phyloP scores from a whole-genome alignment of 2,888 invertebrate genomes.

The Oligia fasciuncula region DNA sequence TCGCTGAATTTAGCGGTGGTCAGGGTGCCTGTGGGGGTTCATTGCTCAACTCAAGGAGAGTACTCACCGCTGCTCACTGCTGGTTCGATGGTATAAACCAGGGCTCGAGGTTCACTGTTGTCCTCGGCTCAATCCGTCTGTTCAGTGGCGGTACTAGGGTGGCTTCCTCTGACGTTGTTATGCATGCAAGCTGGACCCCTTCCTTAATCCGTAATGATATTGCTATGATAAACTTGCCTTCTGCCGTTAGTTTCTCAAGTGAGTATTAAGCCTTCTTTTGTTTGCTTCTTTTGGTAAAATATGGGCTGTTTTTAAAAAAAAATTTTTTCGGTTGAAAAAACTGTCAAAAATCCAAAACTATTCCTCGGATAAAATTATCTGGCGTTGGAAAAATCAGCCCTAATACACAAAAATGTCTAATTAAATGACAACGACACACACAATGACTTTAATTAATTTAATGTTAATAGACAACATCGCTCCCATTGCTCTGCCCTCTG shows the following conservation, averaged over 20 bases:
- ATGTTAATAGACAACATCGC: constrained; percentile 62
- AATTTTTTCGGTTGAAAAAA: no score
- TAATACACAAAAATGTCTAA: neutral
- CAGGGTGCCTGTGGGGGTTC: constrained; percentile 75
- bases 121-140: constrained; percentile 36
- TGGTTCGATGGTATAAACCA: constrained; percentile 36
- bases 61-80: constrained; percentile 38
- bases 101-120: constrained; percentile 28
- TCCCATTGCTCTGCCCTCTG: constrained; percentile 68
- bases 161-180: constrained; percentile 64
- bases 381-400: no score
- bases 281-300: neutral
- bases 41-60: constrained; percentile 72
- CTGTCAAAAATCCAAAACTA: no score
- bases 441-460: no score
- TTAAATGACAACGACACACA: neutral
- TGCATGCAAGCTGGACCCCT: constrained; percentile 75
- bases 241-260: constrained; percentile 63
- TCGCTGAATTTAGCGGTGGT: constrained; percentile 14
- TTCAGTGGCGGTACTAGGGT: constrained; percentile 36
- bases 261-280: constrained; percentile 35
- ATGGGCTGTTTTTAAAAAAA: no score
- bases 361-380: no score
- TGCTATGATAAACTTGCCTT: constrained; percentile 70
- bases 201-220: constrained; percentile 74